Conservation (phyloP, 2,113 vertebrate genomes). For the pig (Sus scrofa) region DNA sequence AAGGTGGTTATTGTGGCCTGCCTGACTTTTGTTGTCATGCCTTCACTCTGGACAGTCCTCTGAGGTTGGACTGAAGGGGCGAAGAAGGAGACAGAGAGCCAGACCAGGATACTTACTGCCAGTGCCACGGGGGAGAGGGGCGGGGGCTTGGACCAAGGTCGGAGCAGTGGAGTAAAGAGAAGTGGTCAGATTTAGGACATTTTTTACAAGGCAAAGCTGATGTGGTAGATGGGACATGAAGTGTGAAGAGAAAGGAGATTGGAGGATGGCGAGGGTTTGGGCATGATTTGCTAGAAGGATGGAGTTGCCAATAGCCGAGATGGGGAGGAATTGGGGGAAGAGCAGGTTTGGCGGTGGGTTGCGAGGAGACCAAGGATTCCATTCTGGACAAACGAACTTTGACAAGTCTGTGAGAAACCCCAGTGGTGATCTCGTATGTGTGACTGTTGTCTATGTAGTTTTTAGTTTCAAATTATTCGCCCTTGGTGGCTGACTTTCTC, state of each 20-base stretch:
- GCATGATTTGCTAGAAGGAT: neutral
- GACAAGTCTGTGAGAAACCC: neutral
- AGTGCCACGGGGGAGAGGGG: neutral
- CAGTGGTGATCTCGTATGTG: too few relatives aligned
- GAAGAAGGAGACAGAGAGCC: neutral
- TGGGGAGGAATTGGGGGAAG: neutral
- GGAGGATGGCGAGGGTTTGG: neutral
- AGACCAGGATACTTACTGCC: rapidly evolving
- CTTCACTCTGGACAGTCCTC: neutral
- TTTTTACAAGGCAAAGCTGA: neutral
- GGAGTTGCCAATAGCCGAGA: rapidly evolving
- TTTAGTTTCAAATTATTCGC: neutral
- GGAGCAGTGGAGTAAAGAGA: rapidly evolving
- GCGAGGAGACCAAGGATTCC: neutral
- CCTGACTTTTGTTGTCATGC: neutral
- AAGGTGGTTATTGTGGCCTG: rapidly evolving
- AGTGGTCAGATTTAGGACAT: neutral
- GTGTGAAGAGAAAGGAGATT: neutral
- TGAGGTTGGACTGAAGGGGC: neutral
- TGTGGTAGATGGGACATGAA: neutral
- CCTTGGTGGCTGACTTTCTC: neutral
- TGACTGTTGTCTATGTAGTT: neutral
- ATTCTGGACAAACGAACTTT: neutral
- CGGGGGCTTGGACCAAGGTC: neutral
- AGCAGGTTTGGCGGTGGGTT: neutral